A percentile compares a stretch with the other conserved stretches of the same genome.
These are phyloP conservation scores for Andrena praecox DNA, from an alignment of 2,888 invertebrate species.

Conservation along the genomic window DNA sequence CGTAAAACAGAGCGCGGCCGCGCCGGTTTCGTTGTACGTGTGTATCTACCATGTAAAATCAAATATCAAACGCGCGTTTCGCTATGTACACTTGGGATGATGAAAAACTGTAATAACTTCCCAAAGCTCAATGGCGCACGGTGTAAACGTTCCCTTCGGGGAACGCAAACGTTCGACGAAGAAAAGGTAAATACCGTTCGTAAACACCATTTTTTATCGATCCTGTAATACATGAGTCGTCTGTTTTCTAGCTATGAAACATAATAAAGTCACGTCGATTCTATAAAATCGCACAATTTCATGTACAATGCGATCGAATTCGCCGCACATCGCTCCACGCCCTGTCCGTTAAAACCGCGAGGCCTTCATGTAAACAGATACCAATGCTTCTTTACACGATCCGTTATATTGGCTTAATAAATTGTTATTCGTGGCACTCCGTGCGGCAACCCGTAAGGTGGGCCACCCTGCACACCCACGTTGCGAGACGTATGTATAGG, in stretches of 20 bases:
- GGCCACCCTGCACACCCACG: too few species aligned
- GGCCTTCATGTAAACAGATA: too few species aligned
- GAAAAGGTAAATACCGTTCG: constrained; percentile 1
- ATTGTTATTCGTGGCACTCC: too few species aligned
- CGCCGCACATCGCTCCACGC: too few species aligned
- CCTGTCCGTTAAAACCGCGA: too few species aligned
- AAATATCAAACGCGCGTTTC: constrained; percentile 1
- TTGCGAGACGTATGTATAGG: too few species aligned
- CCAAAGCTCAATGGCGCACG: neutral
- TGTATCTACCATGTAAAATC: neutral
- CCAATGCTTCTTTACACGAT: too few species aligned
- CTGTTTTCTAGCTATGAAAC: neutral
- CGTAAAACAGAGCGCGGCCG: neutral
- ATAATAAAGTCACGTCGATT: neutral
- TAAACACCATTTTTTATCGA: constrained; percentile 12
- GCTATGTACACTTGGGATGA: neutral
- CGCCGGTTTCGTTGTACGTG: neutral
- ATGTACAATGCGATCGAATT: too few species aligned
- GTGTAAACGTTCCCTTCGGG: neutral
- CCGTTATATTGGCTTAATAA: too few species aligned
- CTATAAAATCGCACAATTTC: too few species aligned
- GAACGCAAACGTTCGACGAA: neutral
- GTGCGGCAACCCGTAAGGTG: too few species aligned
- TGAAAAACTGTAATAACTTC: constrained; percentile 23
- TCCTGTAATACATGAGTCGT: neutral